Evolutionary conservation across 2,888 invertebrate species (phyloP).

Genomic region (Clepsis dumicolana): DNA sequence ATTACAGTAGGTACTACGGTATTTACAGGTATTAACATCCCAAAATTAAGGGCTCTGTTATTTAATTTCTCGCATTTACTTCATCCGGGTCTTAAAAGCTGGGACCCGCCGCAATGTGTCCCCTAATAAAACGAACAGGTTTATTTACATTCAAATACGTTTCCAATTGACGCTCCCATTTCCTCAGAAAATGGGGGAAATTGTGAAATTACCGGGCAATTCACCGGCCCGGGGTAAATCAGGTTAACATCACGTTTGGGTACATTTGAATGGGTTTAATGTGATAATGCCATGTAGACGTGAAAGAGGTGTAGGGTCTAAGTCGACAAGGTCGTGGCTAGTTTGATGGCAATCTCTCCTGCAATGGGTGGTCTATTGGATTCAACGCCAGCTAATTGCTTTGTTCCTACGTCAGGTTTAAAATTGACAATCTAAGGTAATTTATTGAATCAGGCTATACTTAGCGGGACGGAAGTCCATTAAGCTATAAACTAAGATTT

Average conservation of each 20-base stretch:
- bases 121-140: slow-evolving; percentile 5
- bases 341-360: neutral
- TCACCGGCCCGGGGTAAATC: neutral
- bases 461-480: no score
- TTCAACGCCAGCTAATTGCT: no score
- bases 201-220: slow-evolving; percentile 5
- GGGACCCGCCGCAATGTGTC: neutral
- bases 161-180: neutral
- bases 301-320: neutral
- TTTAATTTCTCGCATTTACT: neutral
- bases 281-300: neutral
- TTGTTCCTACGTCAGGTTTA: no score
- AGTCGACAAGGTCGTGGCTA: neutral
- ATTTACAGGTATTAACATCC: neutral
- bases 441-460: no score
- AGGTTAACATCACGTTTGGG: neutral
- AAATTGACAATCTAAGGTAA: no score
- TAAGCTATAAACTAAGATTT: no score
- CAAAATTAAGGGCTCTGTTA: neutral
- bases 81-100: neutral
- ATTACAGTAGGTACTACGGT: no score
- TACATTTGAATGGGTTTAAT: slow-evolving; percentile 9
- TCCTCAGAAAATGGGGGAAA: slow-evolving; percentile 6
- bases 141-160: slow-evolving; percentile 3
- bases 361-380: neutral